Evolutionary conservation across 2,797 vertebrate genomes (phyloP).

Genomic region (Molossus molossus): DNA sequence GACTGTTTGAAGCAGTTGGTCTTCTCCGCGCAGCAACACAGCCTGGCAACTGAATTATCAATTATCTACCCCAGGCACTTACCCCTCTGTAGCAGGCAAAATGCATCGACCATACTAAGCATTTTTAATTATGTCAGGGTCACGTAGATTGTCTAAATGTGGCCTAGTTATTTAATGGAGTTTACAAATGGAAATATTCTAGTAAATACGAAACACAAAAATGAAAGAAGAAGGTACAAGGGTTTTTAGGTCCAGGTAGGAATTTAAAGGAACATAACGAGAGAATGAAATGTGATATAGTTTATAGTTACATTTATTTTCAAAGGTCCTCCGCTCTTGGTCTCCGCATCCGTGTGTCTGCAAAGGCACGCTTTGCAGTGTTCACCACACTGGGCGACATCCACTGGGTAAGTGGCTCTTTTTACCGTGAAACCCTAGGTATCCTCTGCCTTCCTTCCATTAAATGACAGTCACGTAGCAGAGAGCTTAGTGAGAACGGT

Average conservation of each 20-base stretch:
- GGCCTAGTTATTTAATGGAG: neutral
- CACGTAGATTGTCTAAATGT: neutral
- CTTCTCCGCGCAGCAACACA: neutral
- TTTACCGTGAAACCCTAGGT: constrained; percentile 56
- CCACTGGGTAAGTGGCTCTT: constrained; percentile 55
- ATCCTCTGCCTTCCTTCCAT: constrained; percentile 49
- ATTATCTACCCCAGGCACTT: neutral
- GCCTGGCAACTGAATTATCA: neutral
- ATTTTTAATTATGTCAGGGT: neutral
- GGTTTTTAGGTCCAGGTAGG: neutral
- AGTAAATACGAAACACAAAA: constrained; percentile 13
- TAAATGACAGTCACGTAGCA: constrained; percentile 53
- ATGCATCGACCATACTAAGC: neutral
- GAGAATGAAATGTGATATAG: neutral
- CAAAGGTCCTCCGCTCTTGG: neutral
- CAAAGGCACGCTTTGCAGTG: neutral
- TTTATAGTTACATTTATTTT: neutral
- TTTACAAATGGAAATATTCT: neutral
- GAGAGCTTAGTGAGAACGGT: constrained; percentile 53
- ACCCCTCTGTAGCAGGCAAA: neutral
- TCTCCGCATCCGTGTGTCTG: neutral
- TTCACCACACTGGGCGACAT: constrained; percentile 13
- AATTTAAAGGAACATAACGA: neutral
- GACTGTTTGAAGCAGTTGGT: neutral
- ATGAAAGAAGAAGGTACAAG: neutral